Evolutionary conservation across 2,113 vertebrate genomes (phyloP).

Genomic region (Gymnobelideus leadbeateri): DNA sequence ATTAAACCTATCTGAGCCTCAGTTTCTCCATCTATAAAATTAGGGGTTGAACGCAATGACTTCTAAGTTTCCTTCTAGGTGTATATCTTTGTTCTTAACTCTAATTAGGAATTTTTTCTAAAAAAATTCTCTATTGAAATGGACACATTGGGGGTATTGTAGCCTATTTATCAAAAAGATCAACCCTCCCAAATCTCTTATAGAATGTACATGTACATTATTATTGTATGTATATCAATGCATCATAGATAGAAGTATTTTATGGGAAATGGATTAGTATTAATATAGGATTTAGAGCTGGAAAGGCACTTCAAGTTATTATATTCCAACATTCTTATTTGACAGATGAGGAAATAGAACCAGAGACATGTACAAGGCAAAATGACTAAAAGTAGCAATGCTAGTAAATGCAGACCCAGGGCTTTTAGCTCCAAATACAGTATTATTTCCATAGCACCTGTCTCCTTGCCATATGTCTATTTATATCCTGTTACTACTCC

Average conservation of each 20-base stretch:
- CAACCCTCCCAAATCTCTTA: not conserved
- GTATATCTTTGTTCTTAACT: not conserved
- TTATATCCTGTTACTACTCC: not conserved
- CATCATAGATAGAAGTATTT: accelerated
- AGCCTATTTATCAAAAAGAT: not conserved
- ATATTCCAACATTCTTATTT: not conserved
- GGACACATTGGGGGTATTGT: not conserved
- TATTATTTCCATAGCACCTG: not conserved
- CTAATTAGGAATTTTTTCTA: not conserved
- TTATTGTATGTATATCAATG: not conserved
- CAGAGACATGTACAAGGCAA: not conserved
- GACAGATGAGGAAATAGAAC: not conserved
- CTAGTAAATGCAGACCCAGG: not conserved
- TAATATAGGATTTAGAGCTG: not conserved
- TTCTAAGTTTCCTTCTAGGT: not conserved
- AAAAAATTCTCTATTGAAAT: not conserved
- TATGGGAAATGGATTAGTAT: not conserved
- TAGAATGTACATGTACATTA: not conserved
- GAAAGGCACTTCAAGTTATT: not conserved
- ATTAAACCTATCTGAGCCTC: not conserved
- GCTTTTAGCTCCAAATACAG: not conserved
- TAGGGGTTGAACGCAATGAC: not conserved
- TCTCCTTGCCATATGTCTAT: not conserved
- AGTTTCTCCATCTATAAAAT: not conserved
- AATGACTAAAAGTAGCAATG: not conserved